phyloP scores from a whole-genome alignment of 2,113 vertebrate species.

The Cynopterus brachyotis region DNA sequence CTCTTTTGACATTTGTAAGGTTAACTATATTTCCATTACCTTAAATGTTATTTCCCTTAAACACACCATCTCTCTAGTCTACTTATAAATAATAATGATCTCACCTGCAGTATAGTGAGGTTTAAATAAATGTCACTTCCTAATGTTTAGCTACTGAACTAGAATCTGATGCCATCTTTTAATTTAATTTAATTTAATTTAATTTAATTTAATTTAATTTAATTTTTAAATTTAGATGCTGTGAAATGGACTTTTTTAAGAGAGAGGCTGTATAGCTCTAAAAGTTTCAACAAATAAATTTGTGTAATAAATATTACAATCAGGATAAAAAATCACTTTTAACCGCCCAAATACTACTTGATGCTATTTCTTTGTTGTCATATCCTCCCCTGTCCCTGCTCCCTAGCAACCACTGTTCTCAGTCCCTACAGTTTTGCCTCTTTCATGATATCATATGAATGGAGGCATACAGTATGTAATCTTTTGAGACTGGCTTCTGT shows the following conservation, averaged over 20 bases:
- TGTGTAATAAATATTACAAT: background rate
- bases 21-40: background rate
- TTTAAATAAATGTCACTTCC: background rate
- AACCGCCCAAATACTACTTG: background rate
- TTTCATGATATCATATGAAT: background rate
- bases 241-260: background rate
- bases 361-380: background rate
- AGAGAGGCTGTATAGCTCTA: background rate
- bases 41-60: background rate
- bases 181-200: conserved; percentile 27
- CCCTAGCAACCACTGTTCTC: background rate
- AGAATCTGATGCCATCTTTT: background rate
- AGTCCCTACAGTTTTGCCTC: background rate
- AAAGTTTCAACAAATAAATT: background rate
- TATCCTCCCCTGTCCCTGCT: background rate
- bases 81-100: background rate
- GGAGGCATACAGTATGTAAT: background rate
- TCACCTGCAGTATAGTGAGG: background rate
- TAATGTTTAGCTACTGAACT: background rate
- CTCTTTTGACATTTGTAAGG: background rate
- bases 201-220: no score
- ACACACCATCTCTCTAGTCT: background rate
- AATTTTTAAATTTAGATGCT: background rate
- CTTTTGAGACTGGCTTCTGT: background rate
- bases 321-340: background rate